Conservation (phyloP, 2,113 vertebrate species). For the Apteryx mantelli region DNA sequence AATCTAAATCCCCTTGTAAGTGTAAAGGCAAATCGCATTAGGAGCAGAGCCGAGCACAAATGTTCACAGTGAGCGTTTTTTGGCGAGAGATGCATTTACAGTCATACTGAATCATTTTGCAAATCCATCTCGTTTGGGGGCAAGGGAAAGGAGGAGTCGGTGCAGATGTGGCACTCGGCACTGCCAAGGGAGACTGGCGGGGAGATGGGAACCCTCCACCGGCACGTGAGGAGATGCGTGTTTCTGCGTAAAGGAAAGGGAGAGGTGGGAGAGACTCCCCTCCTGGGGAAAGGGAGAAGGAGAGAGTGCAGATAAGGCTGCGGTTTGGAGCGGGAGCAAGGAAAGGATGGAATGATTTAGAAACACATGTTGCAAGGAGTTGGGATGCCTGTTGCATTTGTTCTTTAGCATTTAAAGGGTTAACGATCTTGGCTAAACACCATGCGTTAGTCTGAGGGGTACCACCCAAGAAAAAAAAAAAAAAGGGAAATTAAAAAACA, state of each 20-base stretch:
- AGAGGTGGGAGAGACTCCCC: not conserved
- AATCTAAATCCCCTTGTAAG: not conserved
- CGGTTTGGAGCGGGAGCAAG: not conserved
- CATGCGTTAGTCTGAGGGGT: not conserved
- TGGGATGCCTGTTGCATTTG: rapidly evolving
- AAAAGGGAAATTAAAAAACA: not conserved
- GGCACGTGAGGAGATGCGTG: rapidly evolving
- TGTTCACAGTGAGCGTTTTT: not conserved
- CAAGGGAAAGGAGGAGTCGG: not conserved
- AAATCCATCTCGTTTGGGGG: not conserved
- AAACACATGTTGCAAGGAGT: rapidly evolving
- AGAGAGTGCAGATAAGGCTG: not conserved
- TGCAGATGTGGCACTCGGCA: rapidly evolving
- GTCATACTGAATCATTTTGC: not conserved
- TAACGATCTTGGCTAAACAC: not conserved
- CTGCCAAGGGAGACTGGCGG: rapidly evolving
- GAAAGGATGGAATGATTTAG: not conserved
- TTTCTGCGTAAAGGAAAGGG: rapidly evolving
- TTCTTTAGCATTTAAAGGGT: not conserved
- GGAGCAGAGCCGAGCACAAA: not conserved
- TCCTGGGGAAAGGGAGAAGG: not conserved
- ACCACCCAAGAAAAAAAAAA: not conserved
- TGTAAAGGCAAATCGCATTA: not conserved
- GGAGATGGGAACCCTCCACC: not conserved
- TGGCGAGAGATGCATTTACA: not conserved